Percentiles rank a stretch among this genome's conserved stretches.
These are phyloP conservation scores for Peromyscus eremicus DNA, from an alignment of 2,797 vertebrate species.

Conservation along the genomic window DNA sequence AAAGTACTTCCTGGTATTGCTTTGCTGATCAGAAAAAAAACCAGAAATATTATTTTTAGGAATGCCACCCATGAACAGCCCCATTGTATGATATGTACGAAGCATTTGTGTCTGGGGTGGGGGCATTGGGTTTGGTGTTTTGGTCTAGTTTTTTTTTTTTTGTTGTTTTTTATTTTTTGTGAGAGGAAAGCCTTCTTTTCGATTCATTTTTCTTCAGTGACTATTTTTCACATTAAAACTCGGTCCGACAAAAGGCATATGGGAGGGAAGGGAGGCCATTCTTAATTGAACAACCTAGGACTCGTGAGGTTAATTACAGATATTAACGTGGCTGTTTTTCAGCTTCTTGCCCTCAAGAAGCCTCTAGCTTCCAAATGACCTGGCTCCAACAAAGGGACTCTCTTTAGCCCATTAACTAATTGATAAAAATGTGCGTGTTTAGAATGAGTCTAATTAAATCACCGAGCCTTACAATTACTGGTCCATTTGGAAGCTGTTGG, in stretches of 20 bases:
- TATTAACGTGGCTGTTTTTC: conserved; percentile 90
- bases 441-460: conserved; percentile 93
- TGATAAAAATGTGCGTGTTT: conserved; percentile 93
- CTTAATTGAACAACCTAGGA: conserved; percentile 90
- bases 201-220: conserved; percentile 84
- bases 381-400: conserved; percentile 91
- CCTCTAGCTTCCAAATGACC: conserved; percentile 91
- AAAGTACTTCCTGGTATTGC: conserved; percentile 81
- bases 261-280: conserved; percentile 85
- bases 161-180: not conserved
- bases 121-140: conserved; percentile 67
- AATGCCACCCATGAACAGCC: conserved; percentile 74
- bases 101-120: conserved; percentile 57
- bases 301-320: conserved; percentile 92
- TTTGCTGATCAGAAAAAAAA: conserved; percentile 84
- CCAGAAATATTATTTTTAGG: conserved; percentile 77
- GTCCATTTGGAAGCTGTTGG: conserved; percentile 90
- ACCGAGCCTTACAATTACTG: conserved; percentile 89
- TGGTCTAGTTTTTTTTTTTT: conserved; percentile 62
- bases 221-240: conserved; percentile 87
- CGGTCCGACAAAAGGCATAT: conserved; percentile 88
- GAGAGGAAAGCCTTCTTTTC: conserved; percentile 69
- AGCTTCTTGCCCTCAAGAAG: conserved; percentile 91
- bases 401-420: conserved; percentile 93
- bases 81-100: conserved; percentile 78